Evolutionary conservation across 2,113 vertebrate genomes (phyloP), one percentile per base, ranked within the genome.

Genomic region (Neolamprologus tretocephalus): DNA sequence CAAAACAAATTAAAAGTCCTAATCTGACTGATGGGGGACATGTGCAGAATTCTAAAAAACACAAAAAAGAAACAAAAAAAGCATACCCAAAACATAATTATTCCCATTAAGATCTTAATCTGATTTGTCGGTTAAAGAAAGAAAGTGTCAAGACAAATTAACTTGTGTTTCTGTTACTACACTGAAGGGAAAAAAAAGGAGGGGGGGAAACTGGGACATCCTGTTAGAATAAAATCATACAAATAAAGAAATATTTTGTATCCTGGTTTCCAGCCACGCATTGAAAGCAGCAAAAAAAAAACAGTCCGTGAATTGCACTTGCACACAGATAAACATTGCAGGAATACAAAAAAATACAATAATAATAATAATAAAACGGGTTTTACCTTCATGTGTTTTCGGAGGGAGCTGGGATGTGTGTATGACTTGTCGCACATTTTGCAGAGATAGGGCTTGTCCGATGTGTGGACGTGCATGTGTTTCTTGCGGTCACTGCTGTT

Each of bases 371-470:
- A 40, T 47, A 33, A 83, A 66, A 21, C 6, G 2, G n/a, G 13
- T 49, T 82, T 89, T 98, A 99, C 98, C 98, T 99, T 99, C 98
- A 99, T 99, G 97, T 99, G 98, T 97, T 99, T 99, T 95, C 98
- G 97, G 94, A 99, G 97, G 86, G 98, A 99, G 97, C 98, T 99
- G 93, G 98, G 98, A 86, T 99, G 98, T 88, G 98, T 99, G 97
- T 99, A 99, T 79, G 98, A 99, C 97, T 99, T 99, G 96, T 99
- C 98, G 92, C 98, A 99, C 98, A 99, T 98, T 98, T 99, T 99
- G 98, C 98, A 99, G 68, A 99, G 98, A 96, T 99, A 99, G 40
- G 98, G 98, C 91, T 99, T 99, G 96, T 99, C 98, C 83, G 98
- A 99, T 87, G 98, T 99, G 94, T 99, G 98, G 94, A 99, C 98